Percentiles rank a stretch among this genome's conserved stretches.
These are phyloP conservation scores for Brachionus rotundiformis DNA, from an alignment of 1,140 invertebrate species.

Conservation along the genomic window DNA sequence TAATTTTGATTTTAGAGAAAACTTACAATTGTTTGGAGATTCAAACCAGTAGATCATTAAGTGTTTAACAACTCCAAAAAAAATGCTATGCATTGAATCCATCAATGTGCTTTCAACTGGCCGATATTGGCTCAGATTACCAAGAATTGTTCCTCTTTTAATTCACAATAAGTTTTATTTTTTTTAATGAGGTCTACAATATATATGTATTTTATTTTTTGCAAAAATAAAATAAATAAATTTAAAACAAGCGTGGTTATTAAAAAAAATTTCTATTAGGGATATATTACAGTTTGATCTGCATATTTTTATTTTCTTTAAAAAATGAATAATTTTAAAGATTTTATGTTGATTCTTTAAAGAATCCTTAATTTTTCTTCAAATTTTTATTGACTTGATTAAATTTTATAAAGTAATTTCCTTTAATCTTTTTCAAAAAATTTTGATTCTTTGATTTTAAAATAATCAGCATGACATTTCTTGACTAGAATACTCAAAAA, in stretches of 20 bases:
- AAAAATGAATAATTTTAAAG: too few species aligned
- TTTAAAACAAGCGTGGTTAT: neutral
- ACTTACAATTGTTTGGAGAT: neutral
- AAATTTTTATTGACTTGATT: too few species aligned
- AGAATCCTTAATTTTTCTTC: too few species aligned
- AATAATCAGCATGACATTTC: neutral
- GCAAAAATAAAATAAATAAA: neutral
- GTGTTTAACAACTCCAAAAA: neutral
- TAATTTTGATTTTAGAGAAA: neutral
- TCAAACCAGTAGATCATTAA: neutral
- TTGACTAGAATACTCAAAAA: neutral
- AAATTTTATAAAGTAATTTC: too few species aligned
- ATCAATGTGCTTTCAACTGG: conserved; percentile 10
- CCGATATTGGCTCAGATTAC: neutral
- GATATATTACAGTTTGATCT: too few species aligned
- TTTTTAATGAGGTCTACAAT: too few species aligned
- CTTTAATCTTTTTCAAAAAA: neutral
- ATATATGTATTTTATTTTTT: too few species aligned
- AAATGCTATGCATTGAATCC: neutral
- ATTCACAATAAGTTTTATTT: too few species aligned
- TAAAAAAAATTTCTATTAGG: too few species aligned
- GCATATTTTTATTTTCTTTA: too few species aligned
- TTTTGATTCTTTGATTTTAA: neutral
- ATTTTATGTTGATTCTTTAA: too few species aligned
- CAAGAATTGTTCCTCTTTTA: neutral